Evolutionary conservation across 2,888 invertebrate species (phyloP).

Genomic region (Sphaeridia pumilis): DNA sequence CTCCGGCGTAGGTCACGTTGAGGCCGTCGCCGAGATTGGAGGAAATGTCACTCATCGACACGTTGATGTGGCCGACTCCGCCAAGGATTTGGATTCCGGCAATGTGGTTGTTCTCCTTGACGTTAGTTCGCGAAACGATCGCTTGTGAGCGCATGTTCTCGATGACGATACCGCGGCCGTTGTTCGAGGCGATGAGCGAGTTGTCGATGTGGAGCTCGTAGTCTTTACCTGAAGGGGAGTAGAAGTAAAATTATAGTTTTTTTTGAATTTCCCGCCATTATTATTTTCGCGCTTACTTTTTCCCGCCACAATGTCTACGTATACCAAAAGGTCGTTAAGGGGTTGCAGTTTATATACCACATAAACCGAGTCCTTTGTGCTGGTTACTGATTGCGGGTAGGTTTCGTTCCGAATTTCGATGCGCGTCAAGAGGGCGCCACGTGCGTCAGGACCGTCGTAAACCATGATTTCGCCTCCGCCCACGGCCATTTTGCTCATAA

Average conservation of each 20-base stretch:
- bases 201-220: constrained; percentile 80
- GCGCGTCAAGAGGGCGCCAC: constrained; percentile 56
- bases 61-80: constrained; percentile 87
- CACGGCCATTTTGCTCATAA: constrained; percentile 54
- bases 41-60: constrained; percentile 78
- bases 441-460: constrained; percentile 61
- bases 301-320: constrained; percentile 65
- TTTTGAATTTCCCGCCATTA: neutral
- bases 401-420: constrained; percentile 72
- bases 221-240: constrained; percentile 46
- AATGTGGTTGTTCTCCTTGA: constrained; percentile 76
- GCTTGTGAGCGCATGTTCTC: constrained; percentile 81
- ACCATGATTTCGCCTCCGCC: constrained; percentile 62
- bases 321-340: constrained; percentile 60
- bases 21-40: constrained; percentile 89
- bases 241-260: neutral
- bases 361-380: constrained; percentile 64
- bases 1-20: constrained; percentile 90
- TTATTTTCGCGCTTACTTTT: constrained; percentile 43
- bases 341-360: constrained; percentile 65
- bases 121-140: constrained; percentile 68
- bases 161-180: constrained; percentile 86
- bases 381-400: constrained; percentile 75
- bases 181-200: constrained; percentile 74
- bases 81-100: constrained; percentile 79